Evolutionary conservation across 2,797 vertebrate species (phyloP).

Genomic region (Peromyscus attwateri): DNA sequence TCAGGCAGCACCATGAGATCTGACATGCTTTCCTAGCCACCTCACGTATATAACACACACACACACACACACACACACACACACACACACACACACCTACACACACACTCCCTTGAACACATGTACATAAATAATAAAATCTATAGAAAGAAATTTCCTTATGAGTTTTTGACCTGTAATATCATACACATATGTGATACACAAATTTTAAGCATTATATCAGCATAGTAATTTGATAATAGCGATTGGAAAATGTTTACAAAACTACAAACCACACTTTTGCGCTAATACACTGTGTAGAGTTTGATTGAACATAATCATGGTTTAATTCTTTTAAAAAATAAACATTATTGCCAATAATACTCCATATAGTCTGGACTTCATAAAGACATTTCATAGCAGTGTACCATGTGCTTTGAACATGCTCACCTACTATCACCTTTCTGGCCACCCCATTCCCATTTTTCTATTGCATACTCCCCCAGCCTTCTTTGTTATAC

Average conservation of each 20-base stretch:
- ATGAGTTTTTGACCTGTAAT: neutral
- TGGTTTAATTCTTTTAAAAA: neutral
- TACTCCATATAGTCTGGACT: neutral
- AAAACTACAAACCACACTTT: neutral
- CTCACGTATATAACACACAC: neutral
- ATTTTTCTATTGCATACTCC: neutral
- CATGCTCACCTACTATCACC: neutral
- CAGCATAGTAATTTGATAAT: neutral
- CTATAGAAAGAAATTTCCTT: neutral
- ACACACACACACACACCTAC: neutral
- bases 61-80: neutral
- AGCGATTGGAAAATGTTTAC: neutral
- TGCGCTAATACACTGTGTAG: neutral
- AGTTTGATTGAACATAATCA: neutral
- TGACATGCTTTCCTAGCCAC: no score
- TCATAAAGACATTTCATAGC: neutral
- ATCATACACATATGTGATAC: neutral
- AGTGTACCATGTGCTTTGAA: neutral
- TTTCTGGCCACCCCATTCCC: neutral
- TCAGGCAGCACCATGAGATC: neutral
- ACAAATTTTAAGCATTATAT: neutral
- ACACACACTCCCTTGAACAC: neutral
- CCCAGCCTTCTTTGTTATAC: no score
- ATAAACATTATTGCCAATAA: neutral
- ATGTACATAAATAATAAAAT: neutral